phyloP scores from a whole-genome alignment of 2,797 vertebrate genomes.

The Acrossocheilus fasciatus region DNA sequence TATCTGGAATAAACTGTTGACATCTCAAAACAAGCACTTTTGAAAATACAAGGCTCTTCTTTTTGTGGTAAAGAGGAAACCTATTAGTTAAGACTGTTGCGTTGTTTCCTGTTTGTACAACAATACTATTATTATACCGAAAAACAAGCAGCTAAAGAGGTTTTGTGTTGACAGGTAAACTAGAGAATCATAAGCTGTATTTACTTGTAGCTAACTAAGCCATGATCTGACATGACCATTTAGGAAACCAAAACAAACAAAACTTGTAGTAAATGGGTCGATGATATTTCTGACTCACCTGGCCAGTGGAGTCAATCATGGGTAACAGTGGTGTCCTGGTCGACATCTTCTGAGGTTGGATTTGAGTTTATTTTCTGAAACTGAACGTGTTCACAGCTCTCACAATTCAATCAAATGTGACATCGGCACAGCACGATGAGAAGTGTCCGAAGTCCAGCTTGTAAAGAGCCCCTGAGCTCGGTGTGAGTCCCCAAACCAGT shows the following conservation, averaged over 20 bases:
- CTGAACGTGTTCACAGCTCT: slow-evolving; percentile 53
- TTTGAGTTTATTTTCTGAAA: slow-evolving; percentile 28
- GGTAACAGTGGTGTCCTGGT: slow-evolving; percentile 62
- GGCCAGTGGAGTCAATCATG: slow-evolving; percentile 60
- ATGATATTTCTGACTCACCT: slow-evolving; percentile 57
- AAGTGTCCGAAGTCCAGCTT: slow-evolving; percentile 51
- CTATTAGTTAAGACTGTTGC: background rate
- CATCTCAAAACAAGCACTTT: background rate
- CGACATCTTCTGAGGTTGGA: slow-evolving; percentile 60
- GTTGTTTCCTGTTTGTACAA: background rate
- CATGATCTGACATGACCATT: background rate
- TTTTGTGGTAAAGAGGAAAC: background rate
- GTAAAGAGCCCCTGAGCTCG: slow-evolving; percentile 12
- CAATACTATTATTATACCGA: background rate
- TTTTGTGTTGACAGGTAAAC: background rate
- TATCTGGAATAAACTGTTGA: background rate
- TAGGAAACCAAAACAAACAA: background rate
- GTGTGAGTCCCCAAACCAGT: slow-evolving; percentile 4
- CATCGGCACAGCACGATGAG: slow-evolving; percentile 43
- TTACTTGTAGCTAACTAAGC: background rate
- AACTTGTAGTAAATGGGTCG: background rate
- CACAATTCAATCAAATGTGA: slow-evolving; percentile 53
- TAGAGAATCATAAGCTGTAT: background rate
- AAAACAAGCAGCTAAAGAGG: background rate
- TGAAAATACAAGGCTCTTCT: background rate